Evolutionary conservation across 2,888 invertebrate species (phyloP).

Genomic region (Chaetogeoica ovagalla): DNA sequence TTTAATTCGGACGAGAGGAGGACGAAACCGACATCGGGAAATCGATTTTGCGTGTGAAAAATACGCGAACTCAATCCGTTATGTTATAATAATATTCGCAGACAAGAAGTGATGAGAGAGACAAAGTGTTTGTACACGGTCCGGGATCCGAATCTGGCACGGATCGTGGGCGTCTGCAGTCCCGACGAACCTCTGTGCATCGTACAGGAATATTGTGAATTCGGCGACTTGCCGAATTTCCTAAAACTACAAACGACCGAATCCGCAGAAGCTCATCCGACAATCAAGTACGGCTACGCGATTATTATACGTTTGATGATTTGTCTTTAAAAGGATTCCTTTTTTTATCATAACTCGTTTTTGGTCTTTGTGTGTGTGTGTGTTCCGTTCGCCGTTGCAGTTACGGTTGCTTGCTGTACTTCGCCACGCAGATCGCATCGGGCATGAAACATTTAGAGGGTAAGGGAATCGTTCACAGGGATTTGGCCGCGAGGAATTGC

Average conservation of each 20-base stretch:
- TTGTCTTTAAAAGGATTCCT: too few relatives aligned
- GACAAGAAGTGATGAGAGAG: conserved; percentile 85
- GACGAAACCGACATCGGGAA: background rate
- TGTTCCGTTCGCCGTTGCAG: conserved; percentile 61
- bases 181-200: conserved; percentile 82
- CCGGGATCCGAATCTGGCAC: conserved; percentile 80
- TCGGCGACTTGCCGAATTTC: conserved; percentile 70
- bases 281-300: conserved; percentile 48
- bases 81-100: conserved; percentile 59
- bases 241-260: conserved; percentile 55
- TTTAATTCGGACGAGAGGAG: too few relatives aligned
- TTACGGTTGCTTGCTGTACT: conserved; percentile 80
- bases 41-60: background rate
- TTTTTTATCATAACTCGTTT: too few relatives aligned
- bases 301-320: too few relatives aligned
- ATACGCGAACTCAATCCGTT: background rate
- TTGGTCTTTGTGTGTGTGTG: background rate
- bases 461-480: conserved; percentile 85
- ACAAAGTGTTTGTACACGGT: conserved; percentile 82
- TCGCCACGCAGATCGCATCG: conserved; percentile 85
- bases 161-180: conserved; percentile 79
- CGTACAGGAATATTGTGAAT: conserved; percentile 86
- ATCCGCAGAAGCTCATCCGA: conserved; percentile 37
- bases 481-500: conserved; percentile 87
- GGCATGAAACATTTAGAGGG: conserved; percentile 93